Evolutionary conservation across 2,113 vertebrate genomes (phyloP).

Genomic region (Sinosuthora webbiana): DNA sequence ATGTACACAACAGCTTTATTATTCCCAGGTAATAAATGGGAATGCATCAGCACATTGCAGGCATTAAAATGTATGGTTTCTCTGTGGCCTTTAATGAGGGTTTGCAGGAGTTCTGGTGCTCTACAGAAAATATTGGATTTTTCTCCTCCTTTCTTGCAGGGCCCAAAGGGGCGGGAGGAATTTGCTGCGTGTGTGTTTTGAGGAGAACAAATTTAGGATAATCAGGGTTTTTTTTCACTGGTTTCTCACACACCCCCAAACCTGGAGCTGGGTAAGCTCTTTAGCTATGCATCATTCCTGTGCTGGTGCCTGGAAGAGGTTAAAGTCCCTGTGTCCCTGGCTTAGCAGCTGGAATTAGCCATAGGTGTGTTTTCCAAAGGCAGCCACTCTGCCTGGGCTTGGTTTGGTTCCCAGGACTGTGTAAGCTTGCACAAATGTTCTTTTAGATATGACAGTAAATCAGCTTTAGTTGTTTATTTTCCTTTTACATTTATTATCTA

Average conservation of each 20-base stretch:
- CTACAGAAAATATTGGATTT: background rate
- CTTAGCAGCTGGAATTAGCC: background rate
- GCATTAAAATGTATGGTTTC: conserved; percentile 38
- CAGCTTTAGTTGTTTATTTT: conserved; percentile 32
- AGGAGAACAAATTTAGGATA: background rate
- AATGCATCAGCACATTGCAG: conserved; percentile 10
- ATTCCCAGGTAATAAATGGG: conserved; percentile 7
- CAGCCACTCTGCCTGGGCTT: background rate
- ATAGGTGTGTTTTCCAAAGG: background rate
- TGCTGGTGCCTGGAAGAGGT: background rate
- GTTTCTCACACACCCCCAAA: background rate
- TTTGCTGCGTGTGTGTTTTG: background rate
- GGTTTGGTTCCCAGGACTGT: background rate
- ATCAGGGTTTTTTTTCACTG: background rate
- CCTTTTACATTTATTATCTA: background rate
- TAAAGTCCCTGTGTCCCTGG: background rate
- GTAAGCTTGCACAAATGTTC: background rate
- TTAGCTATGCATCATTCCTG: background rate
- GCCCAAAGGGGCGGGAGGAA: background rate
- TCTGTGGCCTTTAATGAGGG: conserved; percentile 16
- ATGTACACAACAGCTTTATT: background rate
- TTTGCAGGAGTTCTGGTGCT: background rate
- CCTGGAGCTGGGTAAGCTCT: background rate
- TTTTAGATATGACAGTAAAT: background rate
- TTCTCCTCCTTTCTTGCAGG: background rate